Conservation (phyloP, 2,797 vertebrate genomes). For the Bradypus variegatus region DNA sequence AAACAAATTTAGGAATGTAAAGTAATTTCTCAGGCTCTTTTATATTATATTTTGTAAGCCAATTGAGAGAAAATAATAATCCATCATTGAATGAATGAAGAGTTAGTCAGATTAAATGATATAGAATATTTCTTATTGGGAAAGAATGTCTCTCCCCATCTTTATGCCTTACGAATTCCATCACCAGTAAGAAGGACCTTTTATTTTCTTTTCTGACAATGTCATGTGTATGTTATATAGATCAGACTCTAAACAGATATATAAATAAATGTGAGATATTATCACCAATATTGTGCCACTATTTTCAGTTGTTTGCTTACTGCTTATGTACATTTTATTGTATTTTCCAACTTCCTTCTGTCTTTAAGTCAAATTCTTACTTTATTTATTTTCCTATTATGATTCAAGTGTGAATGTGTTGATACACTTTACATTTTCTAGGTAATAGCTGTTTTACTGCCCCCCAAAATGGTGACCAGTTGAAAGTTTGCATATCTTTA, state of each 20-base stretch:
- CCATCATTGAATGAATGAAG: neutral
- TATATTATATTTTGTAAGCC: neutral
- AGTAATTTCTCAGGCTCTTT: neutral
- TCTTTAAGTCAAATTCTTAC: neutral
- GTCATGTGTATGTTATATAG: neutral
- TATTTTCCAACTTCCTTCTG: neutral
- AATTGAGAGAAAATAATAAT: neutral
- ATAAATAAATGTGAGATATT: neutral
- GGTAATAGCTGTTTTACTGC: neutral
- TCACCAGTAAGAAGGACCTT: neutral
- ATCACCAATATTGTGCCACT: neutral
- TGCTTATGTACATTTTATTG: neutral
- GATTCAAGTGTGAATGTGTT: neutral
- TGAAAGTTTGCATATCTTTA: neutral
- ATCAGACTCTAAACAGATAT: neutral
- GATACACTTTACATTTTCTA: constrained; percentile 11
- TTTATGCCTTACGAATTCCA: neutral
- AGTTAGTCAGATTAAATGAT: neutral
- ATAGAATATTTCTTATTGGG: neutral
- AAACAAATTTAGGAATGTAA: neutral
- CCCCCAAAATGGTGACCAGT: neutral
- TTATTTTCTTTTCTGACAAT: neutral
- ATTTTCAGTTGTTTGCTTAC: neutral
- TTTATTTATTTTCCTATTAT: constrained; percentile 8
- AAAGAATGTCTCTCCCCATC: neutral